These are phyloP conservation scores for Lutraria lutraria DNA, from an alignment of 2,888 invertebrate species.

Conservation along the genomic window DNA sequence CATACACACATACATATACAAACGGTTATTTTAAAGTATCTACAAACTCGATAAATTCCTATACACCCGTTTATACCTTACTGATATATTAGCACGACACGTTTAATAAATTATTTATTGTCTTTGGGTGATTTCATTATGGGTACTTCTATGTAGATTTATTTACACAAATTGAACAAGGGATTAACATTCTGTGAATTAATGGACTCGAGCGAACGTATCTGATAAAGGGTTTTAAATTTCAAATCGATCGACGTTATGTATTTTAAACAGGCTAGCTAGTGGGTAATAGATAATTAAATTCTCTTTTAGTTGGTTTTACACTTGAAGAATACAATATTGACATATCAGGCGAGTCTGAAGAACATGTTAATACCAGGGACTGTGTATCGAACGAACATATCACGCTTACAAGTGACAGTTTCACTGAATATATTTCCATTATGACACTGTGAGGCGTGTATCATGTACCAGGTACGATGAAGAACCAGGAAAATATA, in stretches of 20 bases:
- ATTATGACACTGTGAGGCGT: not conserved
- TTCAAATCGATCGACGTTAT: not conserved
- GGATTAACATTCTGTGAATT: constrained; percentile 31
- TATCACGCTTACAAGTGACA: not conserved
- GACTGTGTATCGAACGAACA: not conserved
- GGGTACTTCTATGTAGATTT: not conserved
- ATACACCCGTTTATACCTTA: not conserved
- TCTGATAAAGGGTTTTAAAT: constrained; percentile 26
- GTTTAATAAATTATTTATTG: constrained; percentile 25
- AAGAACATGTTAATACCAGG: not conserved
- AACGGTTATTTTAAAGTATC: constrained; percentile 35
- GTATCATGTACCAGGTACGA: not conserved
- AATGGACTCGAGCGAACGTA: constrained; percentile 18
- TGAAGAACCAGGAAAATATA: not conserved
- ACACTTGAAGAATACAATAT: not conserved
- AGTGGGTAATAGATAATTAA: not conserved
- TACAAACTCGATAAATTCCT: constrained; percentile 34
- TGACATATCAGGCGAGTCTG: not conserved
- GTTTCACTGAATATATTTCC: not conserved
- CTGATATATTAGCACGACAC: not conserved
- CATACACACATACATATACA: constrained; percentile 18
- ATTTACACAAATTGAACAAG: constrained; percentile 24
- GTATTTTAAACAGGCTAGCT: not conserved
- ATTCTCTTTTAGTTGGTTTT: not conserved
- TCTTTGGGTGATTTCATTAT: constrained; percentile 6